phyloP scores from a whole-genome alignment of 2,888 invertebrate genomes.

The Polymixis lichenea region DNA sequence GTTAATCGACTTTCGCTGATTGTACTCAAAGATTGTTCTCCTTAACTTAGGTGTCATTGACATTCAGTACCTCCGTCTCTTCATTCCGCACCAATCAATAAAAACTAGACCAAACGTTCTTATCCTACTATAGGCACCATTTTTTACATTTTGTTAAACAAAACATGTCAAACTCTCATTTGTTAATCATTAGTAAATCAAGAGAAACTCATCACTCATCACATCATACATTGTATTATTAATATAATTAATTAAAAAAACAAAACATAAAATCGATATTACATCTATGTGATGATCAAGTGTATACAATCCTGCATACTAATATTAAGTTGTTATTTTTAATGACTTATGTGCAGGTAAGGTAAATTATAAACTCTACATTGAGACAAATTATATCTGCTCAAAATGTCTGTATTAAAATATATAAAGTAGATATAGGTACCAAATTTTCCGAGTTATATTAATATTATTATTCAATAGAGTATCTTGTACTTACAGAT shows the following conservation, averaged over 20 bases:
- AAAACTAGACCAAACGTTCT: conserved; percentile 6
- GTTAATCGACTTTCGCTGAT: background rate
- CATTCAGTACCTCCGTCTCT: background rate
- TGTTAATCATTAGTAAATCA: conserved; percentile 5
- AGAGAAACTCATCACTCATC: background rate
- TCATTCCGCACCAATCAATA: background rate
- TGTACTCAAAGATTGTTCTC: background rate
- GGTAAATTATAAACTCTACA: conserved; percentile 8
- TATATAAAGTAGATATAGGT: conserved; percentile 9
- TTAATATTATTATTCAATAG: conserved; percentile 9
- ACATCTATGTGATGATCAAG: background rate
- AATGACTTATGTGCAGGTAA: background rate
- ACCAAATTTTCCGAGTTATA: background rate
- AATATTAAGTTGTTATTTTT: background rate
- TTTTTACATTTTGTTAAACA: background rate
- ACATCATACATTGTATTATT: background rate
- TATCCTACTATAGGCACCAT: conserved; percentile 14
- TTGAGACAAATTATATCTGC: conserved; percentile 4
- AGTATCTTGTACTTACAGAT: background rate
- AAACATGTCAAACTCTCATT: background rate
- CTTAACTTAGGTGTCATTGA: background rate
- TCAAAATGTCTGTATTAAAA: background rate
- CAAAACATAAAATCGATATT: background rate
- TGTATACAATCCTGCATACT: background rate
- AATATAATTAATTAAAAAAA: background rate